phyloP scores from a whole-genome alignment of 2,888 invertebrate species.

The Protonemura montana region DNA sequence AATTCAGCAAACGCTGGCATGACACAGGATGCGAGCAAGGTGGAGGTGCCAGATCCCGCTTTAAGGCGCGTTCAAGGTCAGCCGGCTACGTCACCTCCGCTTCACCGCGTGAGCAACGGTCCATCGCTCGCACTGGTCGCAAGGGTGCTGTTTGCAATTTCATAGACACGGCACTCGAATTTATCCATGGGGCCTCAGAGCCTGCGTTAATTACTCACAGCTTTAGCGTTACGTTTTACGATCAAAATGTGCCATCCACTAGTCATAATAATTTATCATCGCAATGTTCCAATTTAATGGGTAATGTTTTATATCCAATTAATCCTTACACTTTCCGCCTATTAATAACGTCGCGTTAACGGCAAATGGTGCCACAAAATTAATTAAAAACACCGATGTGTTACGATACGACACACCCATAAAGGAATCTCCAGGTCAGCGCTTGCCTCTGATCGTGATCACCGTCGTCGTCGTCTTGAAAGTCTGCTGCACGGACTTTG shows the following conservation, averaged over 20 bases:
- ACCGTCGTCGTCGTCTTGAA: background rate
- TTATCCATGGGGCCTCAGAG: background rate
- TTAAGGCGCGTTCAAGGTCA: background rate
- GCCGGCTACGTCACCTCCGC: background rate
- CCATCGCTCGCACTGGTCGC: background rate
- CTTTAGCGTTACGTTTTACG: background rate
- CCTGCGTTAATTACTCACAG: background rate
- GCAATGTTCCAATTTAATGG: slow-evolving; percentile 2
- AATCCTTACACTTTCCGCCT: slow-evolving; percentile 17
- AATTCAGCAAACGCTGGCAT: background rate
- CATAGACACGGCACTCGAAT: background rate
- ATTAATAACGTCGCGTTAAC: background rate
- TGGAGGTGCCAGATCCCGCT: background rate
- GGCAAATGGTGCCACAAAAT: slow-evolving; percentile 10
- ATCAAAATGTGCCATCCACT: slow-evolving; percentile 25
- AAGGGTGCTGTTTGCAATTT: background rate
- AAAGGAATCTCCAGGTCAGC: background rate
- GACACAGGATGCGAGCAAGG: background rate
- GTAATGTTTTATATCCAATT: slow-evolving; percentile 15
- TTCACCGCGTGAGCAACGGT: too few species aligned
- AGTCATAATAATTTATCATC: slow-evolving; percentile 15
- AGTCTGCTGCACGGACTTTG: background rate
- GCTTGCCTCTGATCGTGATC: background rate
- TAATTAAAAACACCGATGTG: slow-evolving; percentile 25
- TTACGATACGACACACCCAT: background rate